These are phyloP conservation scores for Anadara kagoshimensis DNA, from an alignment of 1,140 invertebrate genomes.

Conservation along the genomic window DNA sequence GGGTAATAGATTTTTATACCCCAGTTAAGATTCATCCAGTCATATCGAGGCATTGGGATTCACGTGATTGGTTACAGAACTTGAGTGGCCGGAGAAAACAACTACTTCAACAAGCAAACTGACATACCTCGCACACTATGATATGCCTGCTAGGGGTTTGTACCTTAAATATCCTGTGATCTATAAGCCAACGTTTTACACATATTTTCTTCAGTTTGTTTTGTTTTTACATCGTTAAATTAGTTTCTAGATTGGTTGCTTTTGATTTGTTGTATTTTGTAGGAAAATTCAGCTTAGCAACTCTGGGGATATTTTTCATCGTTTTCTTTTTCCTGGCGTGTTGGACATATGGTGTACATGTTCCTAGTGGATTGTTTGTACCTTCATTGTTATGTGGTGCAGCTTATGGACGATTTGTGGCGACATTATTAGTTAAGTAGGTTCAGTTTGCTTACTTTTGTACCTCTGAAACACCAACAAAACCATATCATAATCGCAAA, in stretches of 20 bases:
- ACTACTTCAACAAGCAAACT: no score
- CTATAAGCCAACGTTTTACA: no score
- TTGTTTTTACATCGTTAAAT: no score
- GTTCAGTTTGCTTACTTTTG: conserved; percentile 23
- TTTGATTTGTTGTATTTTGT: conserved; percentile 61
- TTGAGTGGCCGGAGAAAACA: no score
- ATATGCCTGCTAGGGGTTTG: no score
- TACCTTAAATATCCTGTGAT: no score
- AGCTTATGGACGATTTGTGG: conserved; percentile 93
- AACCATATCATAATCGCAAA: no score
- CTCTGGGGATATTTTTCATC: conserved; percentile 87
- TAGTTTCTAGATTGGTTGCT: no score
- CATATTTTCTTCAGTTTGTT: no score
- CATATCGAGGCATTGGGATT: background rate
- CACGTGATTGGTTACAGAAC: no score
- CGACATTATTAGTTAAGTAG: conserved; percentile 77
- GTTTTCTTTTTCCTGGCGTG: conserved; percentile 93
- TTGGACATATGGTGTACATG: conserved; percentile 94
- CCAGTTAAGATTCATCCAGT: background rate
- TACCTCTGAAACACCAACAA: no score
- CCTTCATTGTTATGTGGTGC: conserved; percentile 95
- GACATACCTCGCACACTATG: no score
- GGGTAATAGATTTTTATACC: background rate
- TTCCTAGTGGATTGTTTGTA: conserved; percentile 97
- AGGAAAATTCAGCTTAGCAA: conserved; percentile 88